These are phyloP conservation scores for Nowickia ferox DNA, from an alignment of 2,888 invertebrate genomes.

Conservation along the genomic window DNA sequence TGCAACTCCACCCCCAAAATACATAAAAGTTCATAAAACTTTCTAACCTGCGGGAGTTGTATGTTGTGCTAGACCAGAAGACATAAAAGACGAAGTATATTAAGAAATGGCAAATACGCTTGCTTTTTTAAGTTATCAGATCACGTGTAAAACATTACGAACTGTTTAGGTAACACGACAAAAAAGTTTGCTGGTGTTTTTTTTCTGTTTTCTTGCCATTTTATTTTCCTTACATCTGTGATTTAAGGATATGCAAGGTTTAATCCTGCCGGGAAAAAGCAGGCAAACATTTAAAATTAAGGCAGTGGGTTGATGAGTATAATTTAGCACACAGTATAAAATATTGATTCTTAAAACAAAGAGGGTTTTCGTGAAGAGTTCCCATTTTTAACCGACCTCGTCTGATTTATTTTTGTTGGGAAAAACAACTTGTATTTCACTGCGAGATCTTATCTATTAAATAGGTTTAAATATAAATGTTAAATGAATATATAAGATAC, in stretches of 20 bases:
- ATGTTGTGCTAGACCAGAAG: constrained; percentile 2
- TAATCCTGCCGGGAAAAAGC: neutral
- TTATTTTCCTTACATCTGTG: neutral
- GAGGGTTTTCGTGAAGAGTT: too few species aligned
- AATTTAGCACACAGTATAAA: too few species aligned
- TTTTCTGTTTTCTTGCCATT: neutral
- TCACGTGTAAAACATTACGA: constrained; percentile 71
- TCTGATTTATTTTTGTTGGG: too few species aligned
- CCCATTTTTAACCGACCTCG: too few species aligned
- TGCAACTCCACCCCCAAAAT: neutral
- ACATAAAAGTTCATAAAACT: neutral
- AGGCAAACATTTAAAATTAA: too few species aligned
- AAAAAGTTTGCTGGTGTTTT: neutral
- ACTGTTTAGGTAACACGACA: constrained; percentile 43
- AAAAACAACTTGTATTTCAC: too few species aligned
- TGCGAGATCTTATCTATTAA: too few species aligned
- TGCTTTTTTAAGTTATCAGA: constrained; percentile 73
- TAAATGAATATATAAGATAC: too few species aligned
- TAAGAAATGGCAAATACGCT: constrained; percentile 55
- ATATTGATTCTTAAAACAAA: too few species aligned
- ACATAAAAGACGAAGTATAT: neutral
- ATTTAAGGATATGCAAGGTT: neutral
- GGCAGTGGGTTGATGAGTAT: too few species aligned
- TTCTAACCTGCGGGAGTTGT: neutral
- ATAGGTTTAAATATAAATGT: too few species aligned